Evolutionary conservation across 2,888 invertebrate genomes (phyloP).

Genomic region (Cryptus viduatorius): DNA sequence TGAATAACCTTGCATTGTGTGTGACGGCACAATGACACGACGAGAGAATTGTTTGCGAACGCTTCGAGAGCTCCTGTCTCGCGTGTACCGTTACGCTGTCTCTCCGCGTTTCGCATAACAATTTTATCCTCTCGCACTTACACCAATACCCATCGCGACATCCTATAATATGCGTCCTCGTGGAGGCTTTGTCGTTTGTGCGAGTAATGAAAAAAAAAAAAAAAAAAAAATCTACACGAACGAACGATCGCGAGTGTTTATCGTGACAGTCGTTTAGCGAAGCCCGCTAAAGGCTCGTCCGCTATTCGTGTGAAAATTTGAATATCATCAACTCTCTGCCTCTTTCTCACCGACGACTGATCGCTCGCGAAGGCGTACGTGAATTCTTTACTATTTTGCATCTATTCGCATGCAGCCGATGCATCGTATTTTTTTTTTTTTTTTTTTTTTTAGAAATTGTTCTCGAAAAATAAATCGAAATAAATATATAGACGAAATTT

Average conservation of each 20-base stretch:
- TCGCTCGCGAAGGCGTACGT: background rate
- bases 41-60: constrained; percentile 80
- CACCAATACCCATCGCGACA: constrained; percentile 18
- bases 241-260: constrained; percentile 52
- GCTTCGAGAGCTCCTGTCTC: constrained; percentile 64
- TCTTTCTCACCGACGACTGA: background rate
- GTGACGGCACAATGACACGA: constrained; percentile 83
- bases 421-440: background rate
- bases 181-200: constrained; percentile 50
- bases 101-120: constrained; percentile 82
- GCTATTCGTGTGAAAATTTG: constrained; percentile 47
- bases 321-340: constrained; percentile 29
- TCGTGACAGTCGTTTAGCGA: constrained; percentile 51
- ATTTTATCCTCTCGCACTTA: constrained; percentile 69
- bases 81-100: constrained; percentile 82
- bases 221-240: background rate
- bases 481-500: no score
- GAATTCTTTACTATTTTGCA: background rate
- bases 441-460: no score
- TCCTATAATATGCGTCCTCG: constrained; percentile 35
- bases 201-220: constrained; percentile 28
- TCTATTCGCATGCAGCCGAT: background rate
- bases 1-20: constrained; percentile 84
- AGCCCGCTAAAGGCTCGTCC: constrained; percentile 36
- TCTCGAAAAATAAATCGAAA: background rate